A percentile compares a stretch with the other conserved stretches of the same genome.
phyloP scores from a whole-genome alignment of 2,888 invertebrate genomes.

The Acrobasis suavella region DNA sequence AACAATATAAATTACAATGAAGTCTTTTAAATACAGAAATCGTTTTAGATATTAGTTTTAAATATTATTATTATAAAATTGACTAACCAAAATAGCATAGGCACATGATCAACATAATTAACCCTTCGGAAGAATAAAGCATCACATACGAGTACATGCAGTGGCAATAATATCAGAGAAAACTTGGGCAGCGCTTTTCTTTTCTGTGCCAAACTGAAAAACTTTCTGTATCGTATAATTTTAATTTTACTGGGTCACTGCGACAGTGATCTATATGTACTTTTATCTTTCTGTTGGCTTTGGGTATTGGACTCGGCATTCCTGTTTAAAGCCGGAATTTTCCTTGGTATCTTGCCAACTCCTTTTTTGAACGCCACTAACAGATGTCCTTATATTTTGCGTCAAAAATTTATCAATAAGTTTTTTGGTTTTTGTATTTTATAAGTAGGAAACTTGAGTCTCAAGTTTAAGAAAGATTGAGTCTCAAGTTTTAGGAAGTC shows the following conservation, averaged over 20 bases:
- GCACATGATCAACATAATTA: not conserved
- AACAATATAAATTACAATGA: no score
- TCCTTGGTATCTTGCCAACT: constrained; percentile 42
- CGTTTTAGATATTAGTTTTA: no score
- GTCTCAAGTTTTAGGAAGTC: no score
- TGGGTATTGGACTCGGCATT: constrained; percentile 2
- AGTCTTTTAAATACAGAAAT: no score
- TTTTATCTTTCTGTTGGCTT: constrained; percentile 9
- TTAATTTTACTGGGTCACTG: constrained; percentile 17
- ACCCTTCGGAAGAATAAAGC: not conserved
- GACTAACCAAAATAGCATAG: not conserved
- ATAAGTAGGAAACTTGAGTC: no score
- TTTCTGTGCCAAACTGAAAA: not conserved
- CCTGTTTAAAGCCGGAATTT: constrained; percentile 36
- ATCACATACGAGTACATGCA: not conserved
- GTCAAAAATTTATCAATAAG: not conserved
- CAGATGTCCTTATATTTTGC: constrained; percentile 35
- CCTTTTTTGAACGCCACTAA: constrained; percentile 38
- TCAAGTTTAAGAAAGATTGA: no score
- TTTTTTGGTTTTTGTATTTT: no score
- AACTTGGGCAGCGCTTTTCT: not conserved
- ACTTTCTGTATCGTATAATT: constrained; percentile 7
- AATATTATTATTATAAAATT: no score
- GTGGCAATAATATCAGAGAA: not conserved
- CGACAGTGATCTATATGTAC: constrained; percentile 12